Base-by-base conservation (phyloP, 2,888 invertebrate genomes). In the Morpho deidamia region DNA sequence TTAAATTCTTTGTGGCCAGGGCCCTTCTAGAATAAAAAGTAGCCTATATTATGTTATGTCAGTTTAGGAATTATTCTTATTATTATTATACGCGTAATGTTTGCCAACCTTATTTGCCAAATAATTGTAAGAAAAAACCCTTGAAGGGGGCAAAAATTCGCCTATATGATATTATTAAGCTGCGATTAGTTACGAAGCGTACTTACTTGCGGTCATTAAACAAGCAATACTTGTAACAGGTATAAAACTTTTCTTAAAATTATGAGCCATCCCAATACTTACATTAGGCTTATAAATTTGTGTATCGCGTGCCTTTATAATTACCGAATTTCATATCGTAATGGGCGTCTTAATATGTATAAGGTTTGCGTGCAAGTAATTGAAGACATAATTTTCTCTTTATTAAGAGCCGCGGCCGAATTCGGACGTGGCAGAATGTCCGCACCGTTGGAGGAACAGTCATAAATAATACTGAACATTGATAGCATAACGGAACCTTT, bases 331-430 rank as follows among this genome's bases (percentile, higher is more conserved):
- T 72, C 69, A 68, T 65, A 72, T 72, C 67, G 68, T 72, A 75
- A 76, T 74, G 68, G 66, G 58, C 63, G 53, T 69, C 43, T 76
- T 70, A 71, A 73, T 70, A 72, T 68, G 63, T 69, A 61, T 60
- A 69, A 68, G 63, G 62, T 53, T 77, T 71, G 77, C 75, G 69
- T 75, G 76, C 68, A 55, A 63, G 66, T 76, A 76, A 81, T 78
- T 73, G 71, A 68, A 67, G 64, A 61, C 40, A 64, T 68, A 77
- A 70, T 69, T 65, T 69, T 67, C 60, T 58, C 59, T 61, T 64
- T 61, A 57, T 65, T 66, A 71, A 75, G 69, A 66, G 70, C 69
- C 67, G 71, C 62, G 45, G 45, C 45, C 49, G 34, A 41, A 44
- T 49, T 58, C 53, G 58, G 51, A 50, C 60, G 59, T 64, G 67